A percentile compares a stretch with the other conserved stretches of the same genome.
Conservation (phyloP, 2,888 invertebrate species). For the Diaphora mendica region DNA sequence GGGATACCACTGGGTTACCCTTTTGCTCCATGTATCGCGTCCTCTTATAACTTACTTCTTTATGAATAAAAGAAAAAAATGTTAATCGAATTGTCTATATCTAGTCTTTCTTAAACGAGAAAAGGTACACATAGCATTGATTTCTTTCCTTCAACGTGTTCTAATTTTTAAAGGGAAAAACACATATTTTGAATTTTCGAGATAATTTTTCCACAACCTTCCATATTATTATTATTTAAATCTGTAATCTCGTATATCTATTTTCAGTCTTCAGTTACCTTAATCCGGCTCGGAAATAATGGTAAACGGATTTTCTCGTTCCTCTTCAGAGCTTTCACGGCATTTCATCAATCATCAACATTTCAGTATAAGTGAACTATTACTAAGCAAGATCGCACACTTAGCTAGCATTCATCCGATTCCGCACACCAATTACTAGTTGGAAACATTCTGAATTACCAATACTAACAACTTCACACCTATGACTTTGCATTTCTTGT, state of each 20-base stretch:
- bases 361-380: neutral
- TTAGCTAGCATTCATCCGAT: neutral
- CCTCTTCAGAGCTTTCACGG: neutral
- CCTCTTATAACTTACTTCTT: no score
- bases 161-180: no score
- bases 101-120: no score
- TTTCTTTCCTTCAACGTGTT: no score
- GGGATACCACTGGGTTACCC: no score
- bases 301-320: neutral
- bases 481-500: conserved; percentile 24
- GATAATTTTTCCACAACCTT: no score
- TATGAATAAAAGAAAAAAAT: no score
- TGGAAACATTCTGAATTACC: conserved; percentile 16
- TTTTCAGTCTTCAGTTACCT: neutral
- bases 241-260: neutral
- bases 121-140: no score
- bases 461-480: conserved; percentile 19
- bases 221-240: neutral
- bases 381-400: neutral
- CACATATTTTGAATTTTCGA: no score
- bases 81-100: no score
- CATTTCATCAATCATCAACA: conserved; percentile 5
- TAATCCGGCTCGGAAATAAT: neutral
- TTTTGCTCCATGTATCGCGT: no score
- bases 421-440: conserved; percentile 14